Conservation (phyloP, 2,797 vertebrate species). For the Melanogrammus aeglefinus region DNA sequence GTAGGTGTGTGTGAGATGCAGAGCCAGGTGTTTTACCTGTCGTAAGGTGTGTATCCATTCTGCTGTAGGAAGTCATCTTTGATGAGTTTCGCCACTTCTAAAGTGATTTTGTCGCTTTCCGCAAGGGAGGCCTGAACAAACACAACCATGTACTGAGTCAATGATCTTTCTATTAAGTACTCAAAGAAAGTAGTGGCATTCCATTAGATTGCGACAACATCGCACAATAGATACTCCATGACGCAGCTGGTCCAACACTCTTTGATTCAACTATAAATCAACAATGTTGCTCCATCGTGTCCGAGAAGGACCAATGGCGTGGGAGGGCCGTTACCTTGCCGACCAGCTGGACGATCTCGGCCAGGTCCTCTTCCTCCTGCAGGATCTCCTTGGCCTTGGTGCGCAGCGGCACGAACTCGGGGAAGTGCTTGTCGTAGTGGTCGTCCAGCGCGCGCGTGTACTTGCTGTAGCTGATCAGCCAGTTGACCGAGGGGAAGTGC, state of each 20-base stretch:
- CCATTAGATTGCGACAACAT: neutral
- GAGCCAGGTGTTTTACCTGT: constrained; percentile 75
- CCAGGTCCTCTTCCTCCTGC: constrained; percentile 96
- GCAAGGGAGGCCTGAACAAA: constrained; percentile 88
- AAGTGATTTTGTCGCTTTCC: constrained; percentile 96
- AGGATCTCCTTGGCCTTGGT: constrained; percentile 98
- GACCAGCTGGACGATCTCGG: constrained; percentile 97
- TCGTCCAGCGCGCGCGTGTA: constrained; percentile 94
- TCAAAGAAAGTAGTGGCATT: neutral
- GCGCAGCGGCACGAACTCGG: constrained; percentile 93
- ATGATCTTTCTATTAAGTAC: neutral
- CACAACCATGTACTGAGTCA: neutral
- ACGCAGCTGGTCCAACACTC: neutral
- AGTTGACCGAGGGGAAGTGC: constrained; percentile 97
- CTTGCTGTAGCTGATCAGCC: constrained; percentile 99
- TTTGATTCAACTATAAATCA: neutral
- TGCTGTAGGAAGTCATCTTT: constrained; percentile 99
- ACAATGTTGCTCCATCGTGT: neutral
- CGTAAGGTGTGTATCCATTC: constrained; percentile 95
- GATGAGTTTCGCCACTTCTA: constrained; percentile 96
- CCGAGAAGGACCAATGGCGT: neutral
- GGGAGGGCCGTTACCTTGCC: constrained; percentile 82
- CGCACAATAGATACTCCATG: neutral
- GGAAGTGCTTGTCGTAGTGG: constrained; percentile 95
- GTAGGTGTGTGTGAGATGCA: neutral